A percentile compares a stretch with the other conserved stretches of the same genome.
Conservation (phyloP, 2,113 vertebrate species). For the Onychorhynchus coronatus region DNA sequence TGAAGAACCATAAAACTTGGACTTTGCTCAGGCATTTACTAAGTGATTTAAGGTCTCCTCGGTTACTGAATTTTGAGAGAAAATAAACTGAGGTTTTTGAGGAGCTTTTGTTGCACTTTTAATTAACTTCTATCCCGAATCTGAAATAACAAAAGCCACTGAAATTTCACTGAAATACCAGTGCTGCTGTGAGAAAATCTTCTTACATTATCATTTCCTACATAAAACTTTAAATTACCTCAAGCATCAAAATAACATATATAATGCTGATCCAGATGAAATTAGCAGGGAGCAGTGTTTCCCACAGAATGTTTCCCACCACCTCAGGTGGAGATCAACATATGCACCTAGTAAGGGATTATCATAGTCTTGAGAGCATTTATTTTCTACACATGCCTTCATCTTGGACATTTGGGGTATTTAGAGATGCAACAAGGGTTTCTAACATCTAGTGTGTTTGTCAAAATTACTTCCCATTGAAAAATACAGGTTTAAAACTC, state of each 20-base stretch:
- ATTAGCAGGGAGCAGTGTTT: not conserved
- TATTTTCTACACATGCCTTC: not conserved
- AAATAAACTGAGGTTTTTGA: not conserved
- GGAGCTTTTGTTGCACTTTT: not conserved
- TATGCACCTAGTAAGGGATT: not conserved
- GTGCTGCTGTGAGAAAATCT: not conserved
- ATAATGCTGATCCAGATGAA: not conserved
- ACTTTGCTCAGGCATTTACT: not conserved
- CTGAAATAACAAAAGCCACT: not conserved
- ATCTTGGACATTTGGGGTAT: not conserved
- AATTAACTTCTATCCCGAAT: not conserved
- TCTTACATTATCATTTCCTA: not conserved
- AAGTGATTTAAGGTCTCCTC: not conserved
- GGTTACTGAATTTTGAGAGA: not conserved
- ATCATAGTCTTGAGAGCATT: not conserved
- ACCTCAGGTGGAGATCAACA: not conserved
- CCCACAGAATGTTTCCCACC: not conserved
- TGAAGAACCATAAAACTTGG: not conserved
- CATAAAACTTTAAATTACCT: not conserved
- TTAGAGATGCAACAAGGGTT: not conserved
- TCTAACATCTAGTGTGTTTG: not conserved
- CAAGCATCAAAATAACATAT: not conserved
- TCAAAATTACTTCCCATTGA: not conserved
- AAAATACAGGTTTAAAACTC: not conserved
- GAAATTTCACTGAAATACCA: not conserved